A percentile compares a stretch with the other conserved stretches of the same genome.
These are phyloP conservation scores for Saturnia pavonia DNA, from an alignment of 2,888 invertebrate genomes.

Conservation along the genomic window DNA sequence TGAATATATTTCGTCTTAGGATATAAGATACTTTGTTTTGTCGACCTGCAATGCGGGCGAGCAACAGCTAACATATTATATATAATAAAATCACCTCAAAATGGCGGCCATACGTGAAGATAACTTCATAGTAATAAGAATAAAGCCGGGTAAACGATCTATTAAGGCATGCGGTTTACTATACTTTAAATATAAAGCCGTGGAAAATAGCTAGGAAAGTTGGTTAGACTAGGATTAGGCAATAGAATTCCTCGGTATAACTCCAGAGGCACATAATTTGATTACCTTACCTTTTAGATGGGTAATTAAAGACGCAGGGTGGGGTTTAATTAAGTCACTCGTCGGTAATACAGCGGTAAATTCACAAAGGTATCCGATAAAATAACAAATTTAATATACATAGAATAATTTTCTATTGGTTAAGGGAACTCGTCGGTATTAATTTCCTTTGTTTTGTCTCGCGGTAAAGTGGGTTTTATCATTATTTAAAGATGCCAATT, in stretches of 20 bases:
- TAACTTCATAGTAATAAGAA: not conserved
- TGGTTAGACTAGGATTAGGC: not conserved
- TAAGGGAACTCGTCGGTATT: not conserved
- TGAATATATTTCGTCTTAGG: no score
- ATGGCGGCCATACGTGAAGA: no score
- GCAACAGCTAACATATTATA: no score
- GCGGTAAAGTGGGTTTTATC: not conserved
- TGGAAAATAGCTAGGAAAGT: not conserved
- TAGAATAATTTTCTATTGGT: not conserved
- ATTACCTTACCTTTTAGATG: conserved; percentile 1
- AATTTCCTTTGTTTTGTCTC: not conserved
- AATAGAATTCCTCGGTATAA: not conserved
- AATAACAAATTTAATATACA: not conserved
- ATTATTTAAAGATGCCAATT: not conserved
- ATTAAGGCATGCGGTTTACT: not conserved
- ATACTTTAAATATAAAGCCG: not conserved
- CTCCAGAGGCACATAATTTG: not conserved
- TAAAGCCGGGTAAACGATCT: not conserved
- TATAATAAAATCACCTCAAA: no score
- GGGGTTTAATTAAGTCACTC: not conserved
- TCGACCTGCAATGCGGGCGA: no score
- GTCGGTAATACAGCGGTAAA: not conserved
- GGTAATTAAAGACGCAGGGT: not conserved
- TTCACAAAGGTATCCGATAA: conserved; percentile 3
- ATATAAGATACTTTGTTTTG: no score